phyloP scores from a whole-genome alignment of 1,140 invertebrate species.

The Reticulitermes speratus region DNA sequence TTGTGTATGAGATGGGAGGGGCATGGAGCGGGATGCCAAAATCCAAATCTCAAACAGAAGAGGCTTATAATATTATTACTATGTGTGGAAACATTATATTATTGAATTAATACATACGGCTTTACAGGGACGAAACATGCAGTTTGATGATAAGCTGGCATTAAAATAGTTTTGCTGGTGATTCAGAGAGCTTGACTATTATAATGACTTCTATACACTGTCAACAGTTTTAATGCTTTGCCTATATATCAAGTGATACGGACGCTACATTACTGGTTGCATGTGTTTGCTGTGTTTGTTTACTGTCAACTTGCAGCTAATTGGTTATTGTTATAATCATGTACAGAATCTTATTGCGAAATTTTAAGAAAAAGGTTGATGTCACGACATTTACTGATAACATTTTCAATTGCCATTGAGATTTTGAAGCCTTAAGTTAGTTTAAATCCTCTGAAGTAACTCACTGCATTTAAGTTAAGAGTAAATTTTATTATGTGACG shows the following conservation, averaged over 20 bases:
- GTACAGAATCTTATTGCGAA: background rate
- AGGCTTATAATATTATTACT: background rate
- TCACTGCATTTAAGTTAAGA: no score
- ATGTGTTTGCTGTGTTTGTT: background rate
- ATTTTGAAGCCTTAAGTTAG: no score
- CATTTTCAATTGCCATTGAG: no score
- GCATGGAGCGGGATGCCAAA: background rate
- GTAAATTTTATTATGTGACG: no score
- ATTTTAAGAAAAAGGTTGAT: background rate
- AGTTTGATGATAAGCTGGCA: conserved; percentile 4
- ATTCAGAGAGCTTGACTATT: background rate
- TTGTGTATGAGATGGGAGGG: background rate
- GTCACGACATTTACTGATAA: background rate
- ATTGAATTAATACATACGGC: background rate
- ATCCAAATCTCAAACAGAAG: conserved; percentile 16
- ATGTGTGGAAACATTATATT: conserved; percentile 6
- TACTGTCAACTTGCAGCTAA: background rate
- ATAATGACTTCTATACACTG: conserved; percentile 8
- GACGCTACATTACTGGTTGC: background rate
- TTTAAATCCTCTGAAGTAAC: no score
- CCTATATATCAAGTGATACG: background rate
- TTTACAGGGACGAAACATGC: background rate
- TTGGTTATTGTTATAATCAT: background rate
- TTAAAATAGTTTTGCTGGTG: conserved; percentile 9
- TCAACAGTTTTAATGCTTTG: background rate